Evolutionary conservation across 2,113 vertebrate species (phyloP).

Genomic region (Herpailurus yagouaroundi): DNA sequence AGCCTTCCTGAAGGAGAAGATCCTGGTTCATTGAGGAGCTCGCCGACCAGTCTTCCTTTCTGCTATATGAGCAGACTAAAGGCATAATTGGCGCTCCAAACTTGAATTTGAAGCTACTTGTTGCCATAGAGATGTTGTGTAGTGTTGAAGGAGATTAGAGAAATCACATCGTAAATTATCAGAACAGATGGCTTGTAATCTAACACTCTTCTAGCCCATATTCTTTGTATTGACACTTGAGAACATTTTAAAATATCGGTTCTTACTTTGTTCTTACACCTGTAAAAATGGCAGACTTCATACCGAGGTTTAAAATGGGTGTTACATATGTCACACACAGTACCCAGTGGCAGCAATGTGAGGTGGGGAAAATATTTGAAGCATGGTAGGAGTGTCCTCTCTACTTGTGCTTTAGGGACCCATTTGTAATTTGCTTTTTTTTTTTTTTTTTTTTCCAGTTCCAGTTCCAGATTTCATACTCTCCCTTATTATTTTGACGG

Average conservation of each 20-base stretch:
- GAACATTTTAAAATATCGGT: background rate
- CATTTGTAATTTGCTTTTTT: background rate
- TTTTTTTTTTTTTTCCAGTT: rapidly evolving
- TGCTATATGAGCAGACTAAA: constrained; percentile 37
- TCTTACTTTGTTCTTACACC: constrained; percentile 38
- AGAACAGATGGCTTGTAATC: constrained; percentile 66
- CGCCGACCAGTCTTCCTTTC: background rate
- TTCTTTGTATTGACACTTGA: constrained; percentile 37
- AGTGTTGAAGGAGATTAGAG: constrained; percentile 49
- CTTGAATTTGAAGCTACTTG: constrained; percentile 27
- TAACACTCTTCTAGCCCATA: constrained; percentile 18
- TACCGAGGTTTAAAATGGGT: background rate
- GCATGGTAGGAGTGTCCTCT: background rate
- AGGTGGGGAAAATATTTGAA: background rate
- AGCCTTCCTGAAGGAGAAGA: background rate
- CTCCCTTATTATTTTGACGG: background rate
- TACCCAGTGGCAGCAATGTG: background rate
- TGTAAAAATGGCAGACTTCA: constrained; percentile 30
- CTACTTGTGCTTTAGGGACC: background rate
- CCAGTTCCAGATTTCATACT: background rate
- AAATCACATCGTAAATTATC: constrained; percentile 50
- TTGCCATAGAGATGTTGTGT: constrained; percentile 67
- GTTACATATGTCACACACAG: background rate
- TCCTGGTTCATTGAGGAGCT: background rate
- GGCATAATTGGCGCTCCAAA: background rate